Conservation (phyloP, 1,140 invertebrate genomes). For the Stenopsyche tienmushanensis region DNA sequence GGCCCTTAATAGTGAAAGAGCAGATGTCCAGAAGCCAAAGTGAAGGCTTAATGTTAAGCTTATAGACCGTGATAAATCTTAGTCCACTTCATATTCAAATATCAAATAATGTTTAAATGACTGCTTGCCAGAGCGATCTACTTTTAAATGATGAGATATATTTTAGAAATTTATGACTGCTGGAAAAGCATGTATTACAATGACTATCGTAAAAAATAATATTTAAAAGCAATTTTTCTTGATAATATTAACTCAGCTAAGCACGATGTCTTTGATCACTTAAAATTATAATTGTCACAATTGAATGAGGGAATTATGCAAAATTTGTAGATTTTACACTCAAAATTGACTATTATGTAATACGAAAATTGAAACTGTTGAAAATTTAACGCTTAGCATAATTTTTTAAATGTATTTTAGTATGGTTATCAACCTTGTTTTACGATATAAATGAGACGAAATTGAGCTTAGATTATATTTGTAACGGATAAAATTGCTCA, state of each 20-base stretch:
- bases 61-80: constrained; percentile 13
- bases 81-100: constrained; percentile 17
- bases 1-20: background rate
- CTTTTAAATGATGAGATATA: constrained; percentile 19
- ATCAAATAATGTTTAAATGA: constrained; percentile 6
- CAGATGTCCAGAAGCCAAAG: constrained; percentile 4
- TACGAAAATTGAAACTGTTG: no score
- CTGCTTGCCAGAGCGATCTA: constrained; percentile 14
- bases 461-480: no score
- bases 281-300: no score
- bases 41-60: constrained; percentile 4
- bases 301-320: no score
- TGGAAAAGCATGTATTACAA: background rate
- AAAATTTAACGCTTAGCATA: no score
- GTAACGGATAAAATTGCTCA: no score
- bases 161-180: constrained; percentile 13
- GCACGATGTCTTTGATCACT: no score
- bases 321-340: no score
- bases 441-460: no score
- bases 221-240: background rate
- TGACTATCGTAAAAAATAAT: background rate
- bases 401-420: no score
- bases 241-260: background rate
- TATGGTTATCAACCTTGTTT: no score
- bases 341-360: no score